Evolutionary conservation across 2,113 vertebrate species (phyloP), one percentile per base, ranked within the genome.

Genomic region (Aegithalos caudatus): DNA sequence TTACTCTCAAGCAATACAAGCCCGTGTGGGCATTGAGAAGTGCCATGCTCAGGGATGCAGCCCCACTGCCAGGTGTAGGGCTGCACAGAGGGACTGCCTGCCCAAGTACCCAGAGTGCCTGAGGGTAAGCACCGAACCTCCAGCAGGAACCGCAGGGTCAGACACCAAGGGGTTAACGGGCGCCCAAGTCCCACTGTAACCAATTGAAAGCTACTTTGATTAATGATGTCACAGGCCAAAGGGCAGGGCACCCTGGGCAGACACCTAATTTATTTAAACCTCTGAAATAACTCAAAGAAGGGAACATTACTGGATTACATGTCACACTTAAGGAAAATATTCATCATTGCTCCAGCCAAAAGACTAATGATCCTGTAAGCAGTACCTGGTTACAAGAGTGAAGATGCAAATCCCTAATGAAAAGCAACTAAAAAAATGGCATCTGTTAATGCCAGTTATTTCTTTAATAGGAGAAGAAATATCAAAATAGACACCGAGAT

Each of bases 221-320:
- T 98, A 98, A 99, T 99, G 99, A 99, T 98, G 98, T 98, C 97
- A 97, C 66, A 95, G 99, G 99, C 97, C 98, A 97, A 97, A 99
- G 99, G 98, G 98, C 98, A 94, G 79, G 83, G 97, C 98, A 98
- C 98, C 98, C 98, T 98, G 98, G 98, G 98, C 98, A 98, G 99
- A 98, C 98, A 98, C 98, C 98, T 99, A 99, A 99, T 99, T 99
- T 98, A 99, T 99, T 99, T 99, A 98, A 99, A 98, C 98, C 99
- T 99, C 98, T 98, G 97, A 96, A 98, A 98, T 97, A 96, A 98
- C 98, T 98, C 98, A 98, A 97, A 97, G 96, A 98, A 98, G 97
- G 97, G 98, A 97, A 97, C 95, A 85, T 98, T 94, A 96, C 97
- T 91, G 98, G 98, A 97, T 97, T 97, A 98, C 95, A 84, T 97